Evolutionary conservation across 2,888 invertebrate genomes (phyloP), one percentile per base, ranked within the genome.

Genomic region (Drosophila tripunctata): DNA sequence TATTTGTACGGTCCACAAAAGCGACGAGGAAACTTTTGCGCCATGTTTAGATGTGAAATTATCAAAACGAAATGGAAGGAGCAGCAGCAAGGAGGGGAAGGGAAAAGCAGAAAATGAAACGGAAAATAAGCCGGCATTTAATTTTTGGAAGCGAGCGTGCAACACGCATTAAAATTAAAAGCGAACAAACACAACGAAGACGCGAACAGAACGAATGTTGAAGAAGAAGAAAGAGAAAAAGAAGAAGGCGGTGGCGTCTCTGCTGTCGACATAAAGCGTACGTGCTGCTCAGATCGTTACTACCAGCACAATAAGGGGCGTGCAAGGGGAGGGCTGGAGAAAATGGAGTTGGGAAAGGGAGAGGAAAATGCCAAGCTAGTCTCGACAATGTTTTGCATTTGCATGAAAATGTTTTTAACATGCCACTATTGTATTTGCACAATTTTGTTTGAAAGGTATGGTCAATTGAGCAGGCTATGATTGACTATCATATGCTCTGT

Each of bases 131-230:
- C 86, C 79, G 72, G 72, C 87, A 50, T 84, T 81, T 81, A 81
- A 87, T 81, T 87, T 81, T 81, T 71, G 67, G 78, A 69, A 66
- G 78, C 66, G 76, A 80, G 87, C 80, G 81, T 86, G 84, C 84
- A 81, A 84, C 85, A 85, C 77, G 82, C 86, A 86, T 87, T 82
- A 82, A 87, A 82, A 82, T 87, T 82, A 82, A 85, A 82, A 87
- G 86, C 74, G 48, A 76, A 55, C 75, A 75, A 57, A 66, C 69
- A 66, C 69, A 58, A 41, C 55, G 47, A 35, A 38, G 45, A 41
- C 55, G 33, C 27, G 27, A 27, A 27, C 27, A 27, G n/a, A 54
- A 35, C 36, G 36, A 15, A 4, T 4, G 38, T 17, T 1, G 17
- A 2, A 19, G 15, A 36, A 5, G 1, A 19, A 12, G 7, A n/a